Percentiles rank a stretch among this genome's conserved stretches.
phyloP scores from a whole-genome alignment of 2,797 vertebrate genomes.

The Cetoscarus ocellatus region DNA sequence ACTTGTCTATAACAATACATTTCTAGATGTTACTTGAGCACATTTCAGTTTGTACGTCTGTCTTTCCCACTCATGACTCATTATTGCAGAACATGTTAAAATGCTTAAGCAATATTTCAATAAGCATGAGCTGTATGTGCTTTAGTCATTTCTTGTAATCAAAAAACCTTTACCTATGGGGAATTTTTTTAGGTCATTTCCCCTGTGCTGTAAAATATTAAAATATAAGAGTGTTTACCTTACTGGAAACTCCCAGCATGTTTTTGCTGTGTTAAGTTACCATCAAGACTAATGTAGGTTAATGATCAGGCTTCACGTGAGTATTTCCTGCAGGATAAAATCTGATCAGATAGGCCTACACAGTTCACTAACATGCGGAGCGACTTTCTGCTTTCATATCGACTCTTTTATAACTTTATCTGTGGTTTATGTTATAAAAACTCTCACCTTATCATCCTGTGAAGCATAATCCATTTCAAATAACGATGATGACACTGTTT shows the following conservation, averaged over 20 bases:
- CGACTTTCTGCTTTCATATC: constrained; percentile 5
- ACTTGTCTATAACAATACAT: too few species aligned
- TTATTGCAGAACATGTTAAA: too few species aligned
- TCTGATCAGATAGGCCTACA: too few species aligned
- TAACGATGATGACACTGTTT: too few species aligned
- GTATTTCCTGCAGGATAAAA: not conserved
- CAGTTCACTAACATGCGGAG: too few species aligned
- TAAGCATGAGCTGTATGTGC: not conserved
- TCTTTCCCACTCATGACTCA: too few species aligned
- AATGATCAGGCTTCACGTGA: not conserved
- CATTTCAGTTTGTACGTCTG: too few species aligned
- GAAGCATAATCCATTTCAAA: not conserved
- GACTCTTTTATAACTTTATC: not conserved
- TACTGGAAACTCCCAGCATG: constrained; percentile 2
- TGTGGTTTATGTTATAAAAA: not conserved
- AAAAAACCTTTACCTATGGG: not conserved
- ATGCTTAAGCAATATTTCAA: too few species aligned
- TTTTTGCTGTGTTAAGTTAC: not conserved
- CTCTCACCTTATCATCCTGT: not conserved
- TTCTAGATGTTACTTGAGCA: too few species aligned
- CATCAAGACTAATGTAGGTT: not conserved
- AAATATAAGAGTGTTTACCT: not conserved
- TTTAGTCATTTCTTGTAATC: too few species aligned
- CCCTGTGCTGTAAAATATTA: not conserved
- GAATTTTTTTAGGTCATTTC: not conserved